Evolutionary conservation across 2,888 invertebrate species (phyloP).

Genomic region (Mythimna albipuncta): DNA sequence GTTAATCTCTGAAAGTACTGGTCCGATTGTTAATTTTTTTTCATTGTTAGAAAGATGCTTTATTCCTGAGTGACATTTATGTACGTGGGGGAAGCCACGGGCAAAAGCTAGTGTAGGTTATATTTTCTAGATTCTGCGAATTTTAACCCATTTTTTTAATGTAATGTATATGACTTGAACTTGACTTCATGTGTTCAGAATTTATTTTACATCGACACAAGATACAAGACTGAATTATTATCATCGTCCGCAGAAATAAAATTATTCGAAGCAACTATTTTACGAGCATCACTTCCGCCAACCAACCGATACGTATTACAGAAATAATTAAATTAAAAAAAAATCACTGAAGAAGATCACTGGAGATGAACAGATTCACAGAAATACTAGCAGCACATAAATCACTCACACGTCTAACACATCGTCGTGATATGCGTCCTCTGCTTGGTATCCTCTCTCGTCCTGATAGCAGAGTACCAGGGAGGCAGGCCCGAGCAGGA

Average conservation of each 20-base stretch:
- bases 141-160: conserved; percentile 11
- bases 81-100: too few species aligned
- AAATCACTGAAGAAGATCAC: conserved; percentile 59
- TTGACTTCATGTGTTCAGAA: conserved; percentile 16
- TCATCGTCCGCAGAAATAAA: conserved; percentile 39
- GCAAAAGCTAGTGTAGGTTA: neutral
- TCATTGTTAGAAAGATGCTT: too few species aligned
- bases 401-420: conserved; percentile 86
- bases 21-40: too few species aligned
- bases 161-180: conserved; percentile 5
- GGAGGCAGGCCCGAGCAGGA: conserved; percentile 77
- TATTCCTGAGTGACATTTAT: too few species aligned
- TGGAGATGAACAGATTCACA: conserved; percentile 56
- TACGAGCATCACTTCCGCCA: conserved; percentile 59
- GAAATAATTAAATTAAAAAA: conserved; percentile 48
- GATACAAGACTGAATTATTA: conserved; percentile 35
- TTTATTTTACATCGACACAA: conserved; percentile 30
- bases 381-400: conserved; percentile 62
- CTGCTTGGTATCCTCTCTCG: conserved; percentile 82
- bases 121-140: neutral
- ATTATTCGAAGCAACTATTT: conserved; percentile 54
- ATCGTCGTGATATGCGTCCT: conserved; percentile 83
- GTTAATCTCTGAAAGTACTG: too few species aligned
- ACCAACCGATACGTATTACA: conserved; percentile 45
- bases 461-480: conserved; percentile 82